Base-by-base conservation (phyloP, 1,140 invertebrate genomes). In the Camponotus pennsylvanicus region DNA sequence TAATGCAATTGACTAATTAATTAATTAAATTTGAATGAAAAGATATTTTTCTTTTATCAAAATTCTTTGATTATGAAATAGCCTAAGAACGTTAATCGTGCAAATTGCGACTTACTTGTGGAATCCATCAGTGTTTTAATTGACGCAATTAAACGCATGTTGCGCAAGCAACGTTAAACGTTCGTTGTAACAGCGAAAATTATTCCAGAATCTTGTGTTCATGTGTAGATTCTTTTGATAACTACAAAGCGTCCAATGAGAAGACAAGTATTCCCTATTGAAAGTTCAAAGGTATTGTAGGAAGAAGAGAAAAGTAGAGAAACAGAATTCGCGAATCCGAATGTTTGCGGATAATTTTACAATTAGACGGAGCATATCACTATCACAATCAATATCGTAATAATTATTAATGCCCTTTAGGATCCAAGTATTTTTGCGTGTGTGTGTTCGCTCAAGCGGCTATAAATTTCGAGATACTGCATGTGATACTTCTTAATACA, bases 351-450 rank as follows among this genome's bases (percentile, higher is more conserved):
- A 70, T 70, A 55, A 80, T 80, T 80, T 80, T 80, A 80, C 15
- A 55, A 66, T 57, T 55, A 78, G 57, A 57, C 55, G 21, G 15
- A 78, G 86, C 66, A 67, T 87, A 78, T 77, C 71, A 76, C 61
- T 87, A n/a, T 87, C 52, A 52, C 66, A 87, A 84, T 88, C 71
- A 77, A 64, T 86, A 42, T 73, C n/a, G 0, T 52, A 64, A 79
- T 70, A 59, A 70, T 70, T 75, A 40, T n/a, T 40, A 57, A 66
- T 4, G 18, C 13, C 2, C 11, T 40, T 52, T 55, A 42, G 8
- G 11, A 37, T 70, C 27, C 9, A 7, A 66, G 11, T 59, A 71
- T 80, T 66, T 45, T 11, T 32, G 37, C 13, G 45, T 49, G 42
- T 45, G 8, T 45, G 45, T 42, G 9, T 61, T 45, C 40, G 59